Conservation (phyloP, 1,140 invertebrate genomes). For the Zaprionus tsacasi region DNA sequence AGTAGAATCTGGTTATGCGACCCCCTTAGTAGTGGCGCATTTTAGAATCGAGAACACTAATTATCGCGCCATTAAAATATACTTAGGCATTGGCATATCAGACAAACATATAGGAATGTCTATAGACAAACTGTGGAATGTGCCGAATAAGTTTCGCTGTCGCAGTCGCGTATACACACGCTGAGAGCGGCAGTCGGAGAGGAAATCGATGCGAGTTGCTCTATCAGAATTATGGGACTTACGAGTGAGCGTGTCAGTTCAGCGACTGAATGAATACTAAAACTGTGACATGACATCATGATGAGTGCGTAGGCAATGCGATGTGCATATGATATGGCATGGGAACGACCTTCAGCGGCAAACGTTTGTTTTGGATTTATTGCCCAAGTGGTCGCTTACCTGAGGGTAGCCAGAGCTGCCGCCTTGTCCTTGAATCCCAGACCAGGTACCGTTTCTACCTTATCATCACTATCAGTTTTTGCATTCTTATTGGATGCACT, state of each 20-base stretch:
- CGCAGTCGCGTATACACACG: neutral
- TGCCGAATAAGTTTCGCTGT: conserved; percentile 22
- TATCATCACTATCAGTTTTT: conserved; percentile 81
- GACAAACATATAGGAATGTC: neutral
- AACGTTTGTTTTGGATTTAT: neutral
- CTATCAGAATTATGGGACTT: conserved; percentile 59
- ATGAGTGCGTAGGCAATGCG: conserved; percentile 18
- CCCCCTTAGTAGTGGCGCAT: neutral
- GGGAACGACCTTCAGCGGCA: conserved; percentile 27
- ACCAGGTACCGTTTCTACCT: conserved; percentile 86
- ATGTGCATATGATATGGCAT: neutral
- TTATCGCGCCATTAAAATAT: conserved; percentile 16
- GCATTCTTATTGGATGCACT: conserved; percentile 84
- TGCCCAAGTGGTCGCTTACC: conserved; percentile 54
- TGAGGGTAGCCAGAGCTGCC: conserved; percentile 84
- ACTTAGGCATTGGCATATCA: conserved; percentile 24
- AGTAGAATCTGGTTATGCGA: no score
- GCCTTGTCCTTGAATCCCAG: conserved; percentile 88
- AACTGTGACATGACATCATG: conserved; percentile 76
- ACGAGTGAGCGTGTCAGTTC: conserved; percentile 40
- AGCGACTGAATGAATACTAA: conserved; percentile 32
- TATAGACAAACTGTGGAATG: conserved; percentile 12
- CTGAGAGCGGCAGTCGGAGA: conserved; percentile 31
- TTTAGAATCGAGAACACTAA: neutral
- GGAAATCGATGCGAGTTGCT: conserved; percentile 26